A percentile compares a stretch with the other conserved stretches of the same genome.
Conservation (phyloP, 2,888 invertebrate species). For the Dolichomitus sp. region DNA sequence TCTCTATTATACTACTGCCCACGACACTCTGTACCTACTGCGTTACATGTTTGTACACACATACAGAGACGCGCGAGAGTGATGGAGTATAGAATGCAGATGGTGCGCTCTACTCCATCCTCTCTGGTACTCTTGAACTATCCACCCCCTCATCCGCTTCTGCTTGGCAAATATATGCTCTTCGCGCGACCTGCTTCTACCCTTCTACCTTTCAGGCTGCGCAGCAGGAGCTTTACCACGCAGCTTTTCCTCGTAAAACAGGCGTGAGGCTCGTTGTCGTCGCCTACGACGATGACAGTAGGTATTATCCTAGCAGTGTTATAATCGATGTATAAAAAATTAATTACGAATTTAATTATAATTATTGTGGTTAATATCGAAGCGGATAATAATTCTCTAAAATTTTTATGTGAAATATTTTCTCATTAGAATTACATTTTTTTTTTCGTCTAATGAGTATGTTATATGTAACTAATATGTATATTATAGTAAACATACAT, state of each 20-base stretch:
- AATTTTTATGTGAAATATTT: too few species aligned
- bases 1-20: conserved; percentile 15
- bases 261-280: conserved; percentile 4
- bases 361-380: too few species aligned
- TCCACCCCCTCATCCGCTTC: conserved; percentile 4
- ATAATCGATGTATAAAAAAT: background rate
- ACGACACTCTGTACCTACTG: conserved; percentile 22
- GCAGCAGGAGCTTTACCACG: conserved; percentile 15
- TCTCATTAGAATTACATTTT: too few species aligned
- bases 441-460: too few species aligned
- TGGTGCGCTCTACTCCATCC: conserved; percentile 20
- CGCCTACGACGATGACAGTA: background rate
- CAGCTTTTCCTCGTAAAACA: conserved; percentile 20
- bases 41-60: background rate
- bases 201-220: conserved; percentile 20
- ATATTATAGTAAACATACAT: too few species aligned
- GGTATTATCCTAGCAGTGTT: background rate
- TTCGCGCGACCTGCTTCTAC: conserved; percentile 41
- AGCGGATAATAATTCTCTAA: too few species aligned
- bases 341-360: too few species aligned
- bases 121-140: conserved; percentile 25
- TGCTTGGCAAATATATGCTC: conserved; percentile 40
- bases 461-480: too few species aligned
- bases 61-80: background rate
- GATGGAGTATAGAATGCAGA: conserved; percentile 33